A percentile compares a stretch with the other conserved stretches of the same genome.
These are phyloP conservation scores for Pseudomyrmex cubaensis DNA, from an alignment of 1,140 invertebrate species.

Conservation along the genomic window DNA sequence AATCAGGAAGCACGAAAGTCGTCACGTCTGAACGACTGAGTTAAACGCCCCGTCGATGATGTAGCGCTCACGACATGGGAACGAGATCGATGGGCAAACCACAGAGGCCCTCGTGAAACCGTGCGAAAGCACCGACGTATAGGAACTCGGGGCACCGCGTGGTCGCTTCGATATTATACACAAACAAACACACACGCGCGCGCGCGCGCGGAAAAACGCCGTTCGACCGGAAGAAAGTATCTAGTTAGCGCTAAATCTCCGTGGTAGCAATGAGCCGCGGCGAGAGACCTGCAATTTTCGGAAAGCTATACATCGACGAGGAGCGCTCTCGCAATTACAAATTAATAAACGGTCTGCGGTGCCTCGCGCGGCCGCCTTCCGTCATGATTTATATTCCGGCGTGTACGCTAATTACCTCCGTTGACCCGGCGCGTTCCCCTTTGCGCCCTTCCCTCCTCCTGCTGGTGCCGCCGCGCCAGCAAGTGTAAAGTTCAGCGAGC, in stretches of 20 bases:
- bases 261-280: conserved; percentile 67
- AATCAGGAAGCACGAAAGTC: conserved; percentile 71
- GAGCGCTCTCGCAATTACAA: conserved; percentile 72
- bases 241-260: conserved; percentile 72
- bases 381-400: conserved; percentile 72
- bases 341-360: conserved; percentile 76
- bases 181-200: background rate
- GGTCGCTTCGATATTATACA: conserved; percentile 44
- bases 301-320: conserved; percentile 67
- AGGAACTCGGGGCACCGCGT: background rate
- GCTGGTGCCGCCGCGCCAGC: conserved; percentile 1
- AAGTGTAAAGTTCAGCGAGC: conserved; percentile 55
- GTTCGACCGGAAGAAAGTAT: conserved; percentile 70
- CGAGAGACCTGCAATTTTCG: conserved; percentile 74
- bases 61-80: conserved; percentile 68
- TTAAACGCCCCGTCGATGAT: conserved; percentile 66
- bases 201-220: background rate
- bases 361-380: conserved; percentile 65
- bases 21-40: conserved; percentile 68
- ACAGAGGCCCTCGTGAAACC: conserved; percentile 44
- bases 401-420: conserved; percentile 72
- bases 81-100: conserved; percentile 66
- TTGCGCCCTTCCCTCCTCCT: background rate
- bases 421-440: conserved; percentile 43
- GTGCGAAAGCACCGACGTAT: conserved; percentile 61